phyloP scores from a whole-genome alignment of 2,888 invertebrate genomes.

The Baccha elongata region DNA sequence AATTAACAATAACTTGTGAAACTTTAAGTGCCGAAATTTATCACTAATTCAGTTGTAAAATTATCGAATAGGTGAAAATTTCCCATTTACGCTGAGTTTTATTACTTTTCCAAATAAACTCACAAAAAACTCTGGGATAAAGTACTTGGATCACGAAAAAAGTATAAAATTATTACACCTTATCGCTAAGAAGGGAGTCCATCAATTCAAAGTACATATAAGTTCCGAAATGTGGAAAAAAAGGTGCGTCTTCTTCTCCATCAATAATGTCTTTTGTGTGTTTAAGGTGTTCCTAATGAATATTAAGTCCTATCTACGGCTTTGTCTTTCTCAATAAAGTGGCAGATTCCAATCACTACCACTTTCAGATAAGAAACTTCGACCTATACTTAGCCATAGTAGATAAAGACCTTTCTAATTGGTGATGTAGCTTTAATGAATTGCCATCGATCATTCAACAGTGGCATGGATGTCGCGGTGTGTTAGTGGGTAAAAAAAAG shows the following conservation, averaged over 20 bases:
- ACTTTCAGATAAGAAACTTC: slow-evolving; percentile 18
- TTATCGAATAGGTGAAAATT: slow-evolving; percentile 67
- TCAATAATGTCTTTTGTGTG: slow-evolving; percentile 29
- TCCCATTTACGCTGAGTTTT: slow-evolving; percentile 54
- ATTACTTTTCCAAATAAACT: slow-evolving; percentile 44
- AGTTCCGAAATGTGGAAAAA: not conserved
- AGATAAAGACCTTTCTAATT: slow-evolving; percentile 64
- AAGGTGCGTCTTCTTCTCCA: slow-evolving; percentile 14
- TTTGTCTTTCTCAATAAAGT: slow-evolving; percentile 30
- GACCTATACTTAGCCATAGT: not conserved
- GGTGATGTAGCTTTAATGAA: slow-evolving; percentile 69
- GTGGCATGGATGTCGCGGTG: slow-evolving; percentile 14
- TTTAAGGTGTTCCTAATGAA: slow-evolving; percentile 52
- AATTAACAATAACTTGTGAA: slow-evolving; percentile 25
- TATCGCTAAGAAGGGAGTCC: slow-evolving; percentile 39
- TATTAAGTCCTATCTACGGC: slow-evolving; percentile 18
- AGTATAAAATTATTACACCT: slow-evolving; percentile 35
- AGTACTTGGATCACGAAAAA: not conserved
- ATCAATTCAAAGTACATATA: slow-evolving; percentile 48
- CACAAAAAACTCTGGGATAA: not conserved
- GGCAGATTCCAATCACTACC: slow-evolving; percentile 43
- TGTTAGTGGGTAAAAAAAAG: slow-evolving; percentile 2
- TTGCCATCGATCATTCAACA: slow-evolving; percentile 59
- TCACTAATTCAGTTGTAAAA: slow-evolving; percentile 61
- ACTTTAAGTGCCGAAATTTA: slow-evolving; percentile 51